phyloP scores from a whole-genome alignment of 2,113 vertebrate genomes.

The Acinonyx jubatus region DNA sequence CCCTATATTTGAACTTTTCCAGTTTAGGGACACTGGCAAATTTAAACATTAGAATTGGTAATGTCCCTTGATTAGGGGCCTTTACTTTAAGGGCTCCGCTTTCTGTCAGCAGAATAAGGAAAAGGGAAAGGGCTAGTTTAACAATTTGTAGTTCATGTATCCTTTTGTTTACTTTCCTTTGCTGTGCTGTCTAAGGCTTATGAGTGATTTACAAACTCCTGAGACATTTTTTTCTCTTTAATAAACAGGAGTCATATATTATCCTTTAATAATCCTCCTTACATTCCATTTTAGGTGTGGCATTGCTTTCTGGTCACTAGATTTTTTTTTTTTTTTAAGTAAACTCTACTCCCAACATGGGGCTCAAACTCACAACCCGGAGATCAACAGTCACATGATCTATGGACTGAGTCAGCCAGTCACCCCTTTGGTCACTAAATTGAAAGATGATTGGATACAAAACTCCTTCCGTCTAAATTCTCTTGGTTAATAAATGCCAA shows the following conservation, averaged over 20 bases:
- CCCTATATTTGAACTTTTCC: not conserved
- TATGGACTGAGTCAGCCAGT: not conserved
- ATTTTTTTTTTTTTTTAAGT: not conserved
- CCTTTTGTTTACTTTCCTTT: conserved; percentile 17
- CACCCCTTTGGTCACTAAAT: not conserved
- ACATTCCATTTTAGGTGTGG: not conserved
- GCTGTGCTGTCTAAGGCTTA: not conserved
- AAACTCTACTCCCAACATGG: not conserved
- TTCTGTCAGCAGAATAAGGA: not conserved
- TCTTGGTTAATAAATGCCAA: not conserved
- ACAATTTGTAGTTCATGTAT: not conserved
- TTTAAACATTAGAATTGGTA: not conserved
- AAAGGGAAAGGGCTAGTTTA: not conserved
- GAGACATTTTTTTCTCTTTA: not conserved
- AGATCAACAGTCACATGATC: not conserved
- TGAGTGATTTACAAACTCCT: conserved; percentile 13
- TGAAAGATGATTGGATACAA: not conserved
- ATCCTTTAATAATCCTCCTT: conserved; percentile 14
- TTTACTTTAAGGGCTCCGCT: not conserved
- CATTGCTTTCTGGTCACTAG: not conserved
- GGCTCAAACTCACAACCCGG: not conserved
- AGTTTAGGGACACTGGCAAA: not conserved
- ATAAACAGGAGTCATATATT: not conserved
- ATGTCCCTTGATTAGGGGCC: not conserved
- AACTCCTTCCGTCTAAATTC: not conserved